Conservation (phyloP, 2,113 vertebrate species). For the Platycercus adscitus region DNA sequence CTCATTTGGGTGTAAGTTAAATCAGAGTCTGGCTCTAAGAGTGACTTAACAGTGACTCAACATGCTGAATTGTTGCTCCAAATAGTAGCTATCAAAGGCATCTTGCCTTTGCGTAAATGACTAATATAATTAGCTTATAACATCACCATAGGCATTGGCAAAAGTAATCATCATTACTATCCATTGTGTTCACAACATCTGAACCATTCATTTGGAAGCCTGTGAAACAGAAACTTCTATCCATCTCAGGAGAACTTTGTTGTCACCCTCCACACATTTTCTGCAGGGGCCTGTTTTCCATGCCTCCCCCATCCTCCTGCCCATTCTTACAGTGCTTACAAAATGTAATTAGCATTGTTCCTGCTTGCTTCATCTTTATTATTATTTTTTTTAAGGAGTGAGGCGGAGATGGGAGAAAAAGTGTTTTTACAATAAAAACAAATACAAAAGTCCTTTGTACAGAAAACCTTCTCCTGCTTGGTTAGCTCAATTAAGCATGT, state of each 20-base stretch:
- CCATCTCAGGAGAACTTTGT: slow-evolving; percentile 69
- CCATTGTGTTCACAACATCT: slow-evolving; percentile 73
- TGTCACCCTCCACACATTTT: slow-evolving; percentile 42
- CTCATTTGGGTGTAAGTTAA: slow-evolving; percentile 23
- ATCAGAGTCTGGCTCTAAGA: slow-evolving; percentile 37
- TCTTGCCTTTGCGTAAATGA: slow-evolving; percentile 70
- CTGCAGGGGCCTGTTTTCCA: slow-evolving; percentile 48
- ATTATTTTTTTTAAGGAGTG: background rate
- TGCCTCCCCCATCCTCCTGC: slow-evolving; percentile 61
- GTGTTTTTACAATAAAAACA: slow-evolving; percentile 31
- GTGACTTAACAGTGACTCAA: slow-evolving; percentile 70
- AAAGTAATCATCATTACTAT: slow-evolving; percentile 74
- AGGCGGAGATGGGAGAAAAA: background rate
- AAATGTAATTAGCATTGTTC: slow-evolving; percentile 67
- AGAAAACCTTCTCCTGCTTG: slow-evolving; percentile 14
- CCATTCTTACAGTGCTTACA: slow-evolving; percentile 51
- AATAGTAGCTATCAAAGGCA: slow-evolving; percentile 72
- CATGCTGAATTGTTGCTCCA: slow-evolving; percentile 67
- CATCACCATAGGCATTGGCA: slow-evolving; percentile 69
- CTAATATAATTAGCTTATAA: slow-evolving; percentile 74
- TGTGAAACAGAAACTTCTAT: slow-evolving; percentile 64
- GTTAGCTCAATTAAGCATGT: slow-evolving; percentile 10
- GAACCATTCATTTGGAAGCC: slow-evolving; percentile 69
- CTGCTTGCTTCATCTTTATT: background rate
- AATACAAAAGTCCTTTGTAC: slow-evolving; percentile 28